These are phyloP conservation scores for Syngnathus scovelli DNA, from an alignment of 2,113 vertebrate genomes.

Conservation along the genomic window DNA sequence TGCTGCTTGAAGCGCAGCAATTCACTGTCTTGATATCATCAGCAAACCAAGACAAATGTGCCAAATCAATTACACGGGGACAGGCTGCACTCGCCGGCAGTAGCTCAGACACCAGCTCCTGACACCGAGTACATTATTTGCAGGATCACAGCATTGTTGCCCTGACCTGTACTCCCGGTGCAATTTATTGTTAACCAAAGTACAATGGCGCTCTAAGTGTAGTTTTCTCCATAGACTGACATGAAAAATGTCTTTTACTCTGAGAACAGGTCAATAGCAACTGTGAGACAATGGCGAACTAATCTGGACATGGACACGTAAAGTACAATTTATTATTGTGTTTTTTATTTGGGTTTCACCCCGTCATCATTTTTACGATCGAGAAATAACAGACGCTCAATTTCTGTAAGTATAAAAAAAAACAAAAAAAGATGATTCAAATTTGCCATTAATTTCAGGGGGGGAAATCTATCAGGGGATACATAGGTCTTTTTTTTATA, in stretches of 20 bases:
- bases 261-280: not conserved
- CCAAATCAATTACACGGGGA: constrained; percentile 34
- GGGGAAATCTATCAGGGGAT: too few relatives aligned
- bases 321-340: not conserved
- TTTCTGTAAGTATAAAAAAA: too few relatives aligned
- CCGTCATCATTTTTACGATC: too few relatives aligned
- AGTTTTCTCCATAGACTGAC: not conserved
- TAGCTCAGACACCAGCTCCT: constrained; percentile 22
- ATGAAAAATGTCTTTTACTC: not conserved
- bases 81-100: constrained; percentile 14
- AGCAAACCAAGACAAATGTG: constrained; percentile 25
- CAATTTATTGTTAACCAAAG: constrained; percentile 15
- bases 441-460: too few relatives aligned
- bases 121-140: constrained; percentile 27
- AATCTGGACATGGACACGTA: not conserved
- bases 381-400: too few relatives aligned
- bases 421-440: too few relatives aligned
- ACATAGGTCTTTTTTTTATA: too few relatives aligned
- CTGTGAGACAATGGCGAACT: not conserved
- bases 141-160: constrained; percentile 33
- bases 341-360: not conserved
- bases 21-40: constrained; percentile 46
- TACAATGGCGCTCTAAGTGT: not conserved
- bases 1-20: constrained; percentile 27
- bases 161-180: constrained; percentile 11